Evolutionary conservation across 2,888 invertebrate species (phyloP).

Genomic region (Tipula lateralis): DNA sequence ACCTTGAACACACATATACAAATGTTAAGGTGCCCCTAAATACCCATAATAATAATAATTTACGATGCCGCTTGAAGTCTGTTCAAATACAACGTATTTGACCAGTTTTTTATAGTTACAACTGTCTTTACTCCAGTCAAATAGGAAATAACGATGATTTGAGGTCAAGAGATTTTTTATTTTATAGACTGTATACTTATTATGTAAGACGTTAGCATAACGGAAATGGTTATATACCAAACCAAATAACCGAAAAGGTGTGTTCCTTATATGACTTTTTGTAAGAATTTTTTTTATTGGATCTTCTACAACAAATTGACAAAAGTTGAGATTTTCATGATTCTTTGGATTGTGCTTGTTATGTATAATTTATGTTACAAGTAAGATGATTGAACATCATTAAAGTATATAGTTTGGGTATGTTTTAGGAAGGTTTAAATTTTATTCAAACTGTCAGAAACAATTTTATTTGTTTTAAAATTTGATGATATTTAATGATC

Average conservation of each 20-base stretch:
- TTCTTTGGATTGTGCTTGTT: no score
- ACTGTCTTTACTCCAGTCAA: neutral
- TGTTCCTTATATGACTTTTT: neutral
- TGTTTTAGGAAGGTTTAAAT: no score
- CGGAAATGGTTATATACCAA: neutral
- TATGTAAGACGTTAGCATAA: neutral
- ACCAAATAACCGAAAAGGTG: neutral
- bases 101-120: neutral
- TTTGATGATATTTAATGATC: no score
- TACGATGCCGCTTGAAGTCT: neutral
- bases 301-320: neutral
- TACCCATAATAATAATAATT: neutral
- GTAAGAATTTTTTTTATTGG: no score
- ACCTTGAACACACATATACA: neutral
- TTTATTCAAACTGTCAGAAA: no score
- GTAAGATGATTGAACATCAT: no score
- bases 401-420: no score
- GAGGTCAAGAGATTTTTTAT: neutral
- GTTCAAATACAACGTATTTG: neutral
- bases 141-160: neutral
- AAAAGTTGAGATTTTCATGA: neutral
- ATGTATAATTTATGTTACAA: no score
- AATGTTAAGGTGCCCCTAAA: neutral
- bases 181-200: neutral
- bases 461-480: no score